phyloP scores from a whole-genome alignment of 2,888 invertebrate species.

The Himalopsyche tibetana region DNA sequence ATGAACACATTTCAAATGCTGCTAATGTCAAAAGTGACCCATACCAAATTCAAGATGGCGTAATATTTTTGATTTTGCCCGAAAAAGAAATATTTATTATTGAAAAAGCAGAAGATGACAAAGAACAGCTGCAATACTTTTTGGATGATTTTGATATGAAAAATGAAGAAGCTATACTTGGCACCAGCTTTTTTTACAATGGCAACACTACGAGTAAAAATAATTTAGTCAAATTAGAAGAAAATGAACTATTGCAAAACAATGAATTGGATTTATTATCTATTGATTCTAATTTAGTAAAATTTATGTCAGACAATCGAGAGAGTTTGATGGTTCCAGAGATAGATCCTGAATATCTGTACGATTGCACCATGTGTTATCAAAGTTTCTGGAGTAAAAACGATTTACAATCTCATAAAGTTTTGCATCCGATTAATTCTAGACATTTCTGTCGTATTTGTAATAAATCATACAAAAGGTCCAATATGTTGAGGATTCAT shows the following conservation, averaged over 20 bases:
- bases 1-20: conserved; percentile 15
- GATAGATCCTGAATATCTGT: neutral
- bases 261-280: neutral
- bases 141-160: neutral
- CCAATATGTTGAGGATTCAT: neutral
- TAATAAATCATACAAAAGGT: conserved; percentile 25
- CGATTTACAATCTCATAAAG: conserved; percentile 1
- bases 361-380: conserved; percentile 31
- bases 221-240: neutral
- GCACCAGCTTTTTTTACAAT: neutral
- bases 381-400: conserved; percentile 19
- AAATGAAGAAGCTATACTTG: neutral
- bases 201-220: neutral
- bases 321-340: conserved; percentile 1
- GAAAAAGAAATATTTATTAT: conserved; percentile 44
- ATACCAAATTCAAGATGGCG: neutral
- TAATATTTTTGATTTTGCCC: conserved; percentile 4
- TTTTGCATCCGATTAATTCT: neutral
- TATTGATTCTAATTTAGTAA: conserved; percentile 39
- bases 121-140: neutral
- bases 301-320: conserved; percentile 49
- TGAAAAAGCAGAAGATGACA: neutral
- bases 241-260: neutral
- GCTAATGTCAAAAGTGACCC: neutral
- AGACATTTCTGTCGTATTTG: conserved; percentile 36